Base-by-base conservation (phyloP, 1,140 invertebrate species). In the Cotesia glomerata region DNA sequence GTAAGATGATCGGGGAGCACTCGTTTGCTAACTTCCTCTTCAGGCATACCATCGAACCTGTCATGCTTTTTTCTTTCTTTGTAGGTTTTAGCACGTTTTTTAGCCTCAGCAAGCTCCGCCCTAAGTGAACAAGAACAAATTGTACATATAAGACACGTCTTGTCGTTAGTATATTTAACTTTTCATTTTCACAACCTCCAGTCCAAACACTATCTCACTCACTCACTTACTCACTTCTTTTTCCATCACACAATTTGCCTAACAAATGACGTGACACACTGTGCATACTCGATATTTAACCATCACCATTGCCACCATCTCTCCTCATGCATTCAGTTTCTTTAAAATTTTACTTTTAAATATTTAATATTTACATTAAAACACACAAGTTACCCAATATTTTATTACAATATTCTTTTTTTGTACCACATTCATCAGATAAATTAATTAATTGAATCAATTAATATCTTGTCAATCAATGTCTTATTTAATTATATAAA, bases 21-120 rank as follows among this genome's bases (percentile, higher is more conserved):
- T 79, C 95, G 91, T 82, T 95, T 94, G 59, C 94, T 92, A 26
- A 99, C 96, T 90, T 99, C 97, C 84, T 98, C 96, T 88, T 98
- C 97, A 69, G 95, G 93, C 93, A 98, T 96, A 59, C 97, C 97
- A 88, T 98, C 97, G 87, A 98, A 99, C 73, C 97, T 91, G 88
- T 99, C 96, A 86, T 97, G 94, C 84, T 97, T 97, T 88, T 96
- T 97, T 77, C 95, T 92, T 86, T 95, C 94, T 86, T 96, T 96
- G 78, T 93, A 91, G 65, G 93, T 92, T 82, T 92, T 89, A 39
- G 87, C 88, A 65, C 89, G 89, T 76, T 91, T 91, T 83, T 91
- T 87, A 75, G 91, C 91, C 80, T 89, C 89, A 72, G 90, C 90
- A 65, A 92, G 88, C 77, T 92, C 91, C 83, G 90, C 89, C 76